Base-by-base conservation (phyloP, 2,888 invertebrate genomes). In the Diarsia rubi region DNA sequence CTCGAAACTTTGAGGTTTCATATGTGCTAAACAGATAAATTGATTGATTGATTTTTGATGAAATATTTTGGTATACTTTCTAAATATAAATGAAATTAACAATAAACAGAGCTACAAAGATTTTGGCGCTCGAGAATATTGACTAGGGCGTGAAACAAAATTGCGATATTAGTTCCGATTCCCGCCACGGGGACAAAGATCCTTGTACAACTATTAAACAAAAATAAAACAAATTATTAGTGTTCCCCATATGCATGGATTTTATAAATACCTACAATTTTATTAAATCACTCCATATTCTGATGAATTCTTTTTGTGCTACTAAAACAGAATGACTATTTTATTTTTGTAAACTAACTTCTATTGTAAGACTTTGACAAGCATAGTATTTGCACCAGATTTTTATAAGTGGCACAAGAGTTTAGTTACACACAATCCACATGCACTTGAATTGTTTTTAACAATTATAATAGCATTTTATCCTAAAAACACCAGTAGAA, bases 341-440 rank as follows among this genome's bases (percentile, higher is more conserved):
- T 42, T 24, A 8, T 52, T 27, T 19, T 42, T 73, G n/a, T 27
- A 3, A 42, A 44, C 73, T 47, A 44, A 57, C 31, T 6, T 66
- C 2, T 21, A 31, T 69, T 65, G 0, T 21, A 31, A 69, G n/a
- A 31, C 6, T 45, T 63, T 24, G 4, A 52, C 2, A 52, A 37
- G n/a, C 2, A 4, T 52, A 44, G 24, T 31, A 11, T 47, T 52
- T 60, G 49, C 78, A 77, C 71, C 19, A 45, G n/a, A 24, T 24
- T 49, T 16, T 49, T 47, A 14, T 24, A 49, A 76, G 31, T 57
- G 31, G 44, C 78, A 79, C 76, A 62, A 42, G 12, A 57, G 12
- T 63, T 21, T 54, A 14, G 19, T 27, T 21, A 44, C 12, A 47
- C 59, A 49, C 27, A 4, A 60, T 19, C 6, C 69, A 57, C 64